These are phyloP conservation scores for Wasmannia auropunctata DNA, from an alignment of 1,140 invertebrate genomes.

Conservation along the genomic window DNA sequence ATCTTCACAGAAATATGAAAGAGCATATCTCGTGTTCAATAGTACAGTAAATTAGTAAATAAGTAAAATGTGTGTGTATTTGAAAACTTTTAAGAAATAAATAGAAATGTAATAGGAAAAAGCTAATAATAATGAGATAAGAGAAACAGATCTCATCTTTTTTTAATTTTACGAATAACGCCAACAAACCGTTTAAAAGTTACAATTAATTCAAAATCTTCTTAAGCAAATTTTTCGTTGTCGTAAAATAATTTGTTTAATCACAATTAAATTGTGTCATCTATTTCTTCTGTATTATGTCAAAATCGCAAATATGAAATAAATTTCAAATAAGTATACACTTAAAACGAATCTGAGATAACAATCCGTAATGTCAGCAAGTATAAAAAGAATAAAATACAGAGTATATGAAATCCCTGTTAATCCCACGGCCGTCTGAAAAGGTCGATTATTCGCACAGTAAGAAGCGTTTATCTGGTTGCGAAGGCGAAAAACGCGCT, in stretches of 20 bases:
- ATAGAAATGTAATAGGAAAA: background rate
- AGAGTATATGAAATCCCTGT: slow-evolving; percentile 1
- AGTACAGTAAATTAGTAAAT: background rate
- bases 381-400: background rate
- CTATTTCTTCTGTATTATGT: background rate
- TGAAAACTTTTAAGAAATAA: background rate
- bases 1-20: background rate
- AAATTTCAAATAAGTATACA: background rate
- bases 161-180: background rate
- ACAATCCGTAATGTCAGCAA: background rate
- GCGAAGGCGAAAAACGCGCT: slow-evolving; percentile 62
- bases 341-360: background rate
- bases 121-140: background rate
- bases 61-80: background rate
- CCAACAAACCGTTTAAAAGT: too few relatives aligned
- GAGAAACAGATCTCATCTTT: background rate
- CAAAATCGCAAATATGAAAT: background rate
- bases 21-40: background rate
- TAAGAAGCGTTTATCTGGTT: slow-evolving; percentile 49
- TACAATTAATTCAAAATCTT: too few relatives aligned
- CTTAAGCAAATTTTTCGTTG: background rate
- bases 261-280: background rate
- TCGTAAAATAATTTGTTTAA: background rate
- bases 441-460: slow-evolving; percentile 34
- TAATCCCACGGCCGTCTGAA: slow-evolving; percentile 13